Base-by-base conservation (phyloP, 35 echinoderm and acorn worm species). In the Diadema setosum region DNA sequence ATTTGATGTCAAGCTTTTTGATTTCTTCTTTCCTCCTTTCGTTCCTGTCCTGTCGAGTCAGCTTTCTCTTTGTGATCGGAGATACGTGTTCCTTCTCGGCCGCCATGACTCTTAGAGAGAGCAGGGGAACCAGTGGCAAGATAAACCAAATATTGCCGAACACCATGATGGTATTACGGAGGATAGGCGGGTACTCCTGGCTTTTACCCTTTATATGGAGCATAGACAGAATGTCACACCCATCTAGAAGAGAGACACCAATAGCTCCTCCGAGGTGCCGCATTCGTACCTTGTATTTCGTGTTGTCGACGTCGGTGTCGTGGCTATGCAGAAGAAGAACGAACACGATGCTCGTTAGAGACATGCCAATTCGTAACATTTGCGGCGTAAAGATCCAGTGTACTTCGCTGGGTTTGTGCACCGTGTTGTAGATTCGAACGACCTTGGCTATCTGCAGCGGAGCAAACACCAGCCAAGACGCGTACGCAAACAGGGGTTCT, bases 291-390 rank as follows among this genome's bases (percentile, higher is more conserved):
- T 69, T 83, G 65, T 91, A 95, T 36, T 95, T 84, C 24, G 55
- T 27, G 40, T 91, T 87, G 15, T 87, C 42, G 11, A 88, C 89
- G 25, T 91, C 93, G 27, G 73, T 83, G 20, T 91, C 82, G 63
- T 95, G 93, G 65, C 89, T 87, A 69, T 91, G 81, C 14, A 89
- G 41, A 2, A 95, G 67, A 27, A 95, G 31, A 4, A 95, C 58
- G 39, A 81, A 88, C 15, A 91, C 84, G 24, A 91, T 56, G 11
- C 84, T 80, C 20, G 93, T 82, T 4, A 95, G 49, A n/a, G 93
- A 95, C 16, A 95, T 82, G 5, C 89, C 83, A 33, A 95, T 95
- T 45, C 91, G 91, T 5, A 95, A 46, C 73, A 95, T 88, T n/a
- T 82, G 50, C 15, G 88, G 84, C 25, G 83, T 92, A 56, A 95